Evolutionary conservation across 2,888 invertebrate species (phyloP), one percentile per base, ranked within the genome.

Genomic region (Masnerella sp.): DNA sequence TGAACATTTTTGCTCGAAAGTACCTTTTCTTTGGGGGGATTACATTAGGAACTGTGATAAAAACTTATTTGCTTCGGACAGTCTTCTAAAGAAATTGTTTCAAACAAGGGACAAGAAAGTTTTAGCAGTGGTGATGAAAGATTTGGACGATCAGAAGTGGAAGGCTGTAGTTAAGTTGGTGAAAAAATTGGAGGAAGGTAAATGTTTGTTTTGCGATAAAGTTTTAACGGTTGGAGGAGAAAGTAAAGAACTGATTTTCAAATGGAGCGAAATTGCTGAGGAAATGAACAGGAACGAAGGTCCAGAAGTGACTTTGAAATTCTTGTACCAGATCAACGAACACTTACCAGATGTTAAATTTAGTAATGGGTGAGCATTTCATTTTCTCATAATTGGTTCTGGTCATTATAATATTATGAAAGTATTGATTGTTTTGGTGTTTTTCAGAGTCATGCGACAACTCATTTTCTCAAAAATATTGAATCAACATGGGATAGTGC

Each of bases 11-110:
- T 91, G 91, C 75, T 89, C 89, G 78, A 86, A 87, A 77, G 90
- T 92, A 89, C 92, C 93, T 42, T 91, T 90, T 78, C 88, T 92
- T 81, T 92, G 92, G 91, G 88, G 89, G 58, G 90, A 90, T 76
- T 90, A 91, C 76, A 84, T 92, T 15, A 88, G 89, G 61, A 81
- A 90, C 64, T 85, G 72, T 28, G 73, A 75, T 36, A 88, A 90
- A 74, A 86, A 91, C 79, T 2, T 59, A 28, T 22, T 74, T 38
- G 11, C 15, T n/a, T 58, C 51, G 0, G 15, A 58, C 0, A 47
- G 52, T 5, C 11, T 69, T 47, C 22, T 75, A 1, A 47, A 70
- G 15, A 45, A 11, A n/a, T 87, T 92, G 38, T 84, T 93, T 43
- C 92, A 92, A 83, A 91, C 90, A 83, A 88, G 90, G 43, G 92